A percentile compares a stretch with the other conserved stretches of the same genome.
Conservation (phyloP, 1,140 invertebrate species). For the Rhagoletis zephyria region DNA sequence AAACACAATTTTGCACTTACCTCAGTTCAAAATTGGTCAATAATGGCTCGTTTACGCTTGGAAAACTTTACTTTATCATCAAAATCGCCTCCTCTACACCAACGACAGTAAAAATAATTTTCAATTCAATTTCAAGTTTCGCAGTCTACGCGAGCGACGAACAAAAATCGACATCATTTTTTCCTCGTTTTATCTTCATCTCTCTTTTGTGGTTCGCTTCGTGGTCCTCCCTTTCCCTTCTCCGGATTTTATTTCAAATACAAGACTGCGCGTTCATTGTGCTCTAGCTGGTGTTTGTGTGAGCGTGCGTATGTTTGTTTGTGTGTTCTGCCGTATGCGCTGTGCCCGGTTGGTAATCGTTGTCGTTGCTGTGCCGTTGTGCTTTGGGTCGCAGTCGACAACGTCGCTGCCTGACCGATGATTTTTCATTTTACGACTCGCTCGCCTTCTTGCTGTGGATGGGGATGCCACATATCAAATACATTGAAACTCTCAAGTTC, state of each 20-base stretch:
- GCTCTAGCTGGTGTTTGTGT: background rate
- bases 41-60: constrained; percentile 29
- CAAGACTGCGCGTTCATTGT: constrained; percentile 9
- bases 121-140: constrained; percentile 53
- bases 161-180: constrained; percentile 53
- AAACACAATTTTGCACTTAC: constrained; percentile 46
- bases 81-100: constrained; percentile 25
- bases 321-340: background rate
- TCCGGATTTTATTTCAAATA: constrained; percentile 15
- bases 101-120: constrained; percentile 49
- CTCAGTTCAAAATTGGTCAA: constrained; percentile 44
- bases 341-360: background rate
- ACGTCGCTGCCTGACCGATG: constrained; percentile 38
- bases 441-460: background rate
- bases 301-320: background rate
- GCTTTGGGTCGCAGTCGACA: constrained; percentile 15
- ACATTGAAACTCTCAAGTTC: no score
- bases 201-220: constrained; percentile 41
- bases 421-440: background rate
- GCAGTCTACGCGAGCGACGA: constrained; percentile 49
- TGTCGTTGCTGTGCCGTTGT: background rate
- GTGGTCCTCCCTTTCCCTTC: background rate
- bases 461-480: background rate
- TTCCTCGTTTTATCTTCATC: constrained; percentile 37
- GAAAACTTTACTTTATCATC: constrained; percentile 32